These are phyloP conservation scores for Griposia aprilina DNA, from an alignment of 2,888 invertebrate species.

Conservation along the genomic window DNA sequence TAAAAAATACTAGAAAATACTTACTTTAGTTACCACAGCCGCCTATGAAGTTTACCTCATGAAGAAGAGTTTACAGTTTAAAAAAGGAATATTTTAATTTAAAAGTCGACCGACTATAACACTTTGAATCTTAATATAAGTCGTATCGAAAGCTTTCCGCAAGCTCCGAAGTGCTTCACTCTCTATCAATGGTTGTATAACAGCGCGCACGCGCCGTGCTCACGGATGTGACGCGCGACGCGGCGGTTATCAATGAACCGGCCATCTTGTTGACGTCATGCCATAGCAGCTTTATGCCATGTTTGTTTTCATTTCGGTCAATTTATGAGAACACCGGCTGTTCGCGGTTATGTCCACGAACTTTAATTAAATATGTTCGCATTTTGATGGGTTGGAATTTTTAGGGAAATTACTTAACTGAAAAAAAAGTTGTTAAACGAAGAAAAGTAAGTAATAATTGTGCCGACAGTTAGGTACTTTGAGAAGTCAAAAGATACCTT, in stretches of 20 bases:
- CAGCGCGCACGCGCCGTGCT: constrained; percentile 60
- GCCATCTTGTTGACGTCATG: constrained; percentile 88
- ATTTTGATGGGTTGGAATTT: constrained; percentile 22
- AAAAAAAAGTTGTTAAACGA: constrained; percentile 7
- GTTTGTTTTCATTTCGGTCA: constrained; percentile 83
- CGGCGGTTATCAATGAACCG: constrained; percentile 84
- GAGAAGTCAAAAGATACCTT: background rate
- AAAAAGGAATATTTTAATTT: background rate
- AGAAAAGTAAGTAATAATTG: background rate
- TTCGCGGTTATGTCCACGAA: constrained; percentile 29
- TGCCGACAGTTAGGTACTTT: background rate
- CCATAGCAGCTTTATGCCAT: constrained; percentile 79
- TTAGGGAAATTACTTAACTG: background rate
- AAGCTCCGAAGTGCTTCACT: constrained; percentile 70
- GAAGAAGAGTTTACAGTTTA: background rate
- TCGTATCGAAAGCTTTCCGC: constrained; percentile 58
- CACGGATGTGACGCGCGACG: constrained; percentile 76
- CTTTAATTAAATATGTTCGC: constrained; percentile 36
- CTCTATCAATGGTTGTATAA: constrained; percentile 87
- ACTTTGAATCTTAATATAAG: background rate
- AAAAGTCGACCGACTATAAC: background rate
- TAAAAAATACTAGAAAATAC: too few species aligned
- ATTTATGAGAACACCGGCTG: constrained; percentile 74
- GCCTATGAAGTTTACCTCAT: background rate
- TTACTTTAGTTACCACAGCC: too few species aligned